Evolutionary conservation across 2,888 invertebrate genomes (phyloP).

Genomic region (Conchocele bisecta): DNA sequence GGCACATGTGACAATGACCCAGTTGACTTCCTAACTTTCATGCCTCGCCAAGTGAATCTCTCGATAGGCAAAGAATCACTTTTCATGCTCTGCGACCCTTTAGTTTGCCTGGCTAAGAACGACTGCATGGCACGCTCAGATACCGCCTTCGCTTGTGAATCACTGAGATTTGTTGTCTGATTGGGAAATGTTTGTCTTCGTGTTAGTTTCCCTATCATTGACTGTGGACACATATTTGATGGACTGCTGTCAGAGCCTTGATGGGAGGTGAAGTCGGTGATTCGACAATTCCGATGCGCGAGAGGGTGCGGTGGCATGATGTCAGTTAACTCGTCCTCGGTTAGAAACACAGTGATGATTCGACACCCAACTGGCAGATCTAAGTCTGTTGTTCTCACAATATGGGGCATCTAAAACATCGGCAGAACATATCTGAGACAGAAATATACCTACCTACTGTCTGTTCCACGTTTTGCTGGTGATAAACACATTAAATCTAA

Average conservation of each 20-base stretch:
- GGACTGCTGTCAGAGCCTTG: slow-evolving; percentile 15
- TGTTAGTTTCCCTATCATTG: neutral
- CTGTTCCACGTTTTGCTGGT: too few species aligned
- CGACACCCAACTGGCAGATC: slow-evolving; percentile 92
- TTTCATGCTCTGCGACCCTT: slow-evolving; percentile 1
- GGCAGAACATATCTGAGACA: too few species aligned
- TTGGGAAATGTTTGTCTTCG: slow-evolving; percentile 46
- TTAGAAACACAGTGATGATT: slow-evolving; percentile 90
- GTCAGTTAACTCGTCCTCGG: slow-evolving; percentile 84
- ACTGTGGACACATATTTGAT: neutral
- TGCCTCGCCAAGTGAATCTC: slow-evolving; percentile 28
- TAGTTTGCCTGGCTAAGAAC: slow-evolving; percentile 24
- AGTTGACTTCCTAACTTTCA: slow-evolving; percentile 14
- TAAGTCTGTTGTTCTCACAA: slow-evolving; percentile 84
- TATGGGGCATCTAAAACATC: slow-evolving; percentile 58
- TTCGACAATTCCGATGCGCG: slow-evolving; percentile 49
- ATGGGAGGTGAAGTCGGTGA: slow-evolving; percentile 42
- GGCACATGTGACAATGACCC: slow-evolving; percentile 45
- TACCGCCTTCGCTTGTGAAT: neutral
- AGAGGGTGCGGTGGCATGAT: slow-evolving; percentile 39
- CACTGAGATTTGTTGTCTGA: neutral
- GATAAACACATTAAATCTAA: too few species aligned
- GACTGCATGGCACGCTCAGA: slow-evolving; percentile 21
- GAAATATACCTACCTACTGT: too few species aligned
- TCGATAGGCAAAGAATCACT: slow-evolving; percentile 39